phyloP scores from a whole-genome alignment of 2,797 vertebrate species.

The Netta rufina region DNA sequence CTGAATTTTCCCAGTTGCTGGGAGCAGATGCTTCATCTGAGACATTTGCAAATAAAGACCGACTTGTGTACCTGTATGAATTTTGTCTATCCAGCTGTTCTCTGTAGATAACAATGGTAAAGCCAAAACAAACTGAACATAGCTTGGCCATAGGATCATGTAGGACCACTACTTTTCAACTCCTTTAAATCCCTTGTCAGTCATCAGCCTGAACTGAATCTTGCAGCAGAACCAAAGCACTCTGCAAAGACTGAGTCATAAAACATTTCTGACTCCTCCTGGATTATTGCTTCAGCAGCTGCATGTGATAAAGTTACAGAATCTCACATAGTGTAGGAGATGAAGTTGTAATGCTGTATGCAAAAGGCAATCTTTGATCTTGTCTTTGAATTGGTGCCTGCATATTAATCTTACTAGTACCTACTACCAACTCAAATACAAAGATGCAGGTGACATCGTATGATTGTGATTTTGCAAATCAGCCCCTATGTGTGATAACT shows the following conservation, averaged over 20 bases:
- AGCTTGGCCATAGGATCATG: not conserved
- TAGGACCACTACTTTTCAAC: not conserved
- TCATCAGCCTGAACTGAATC: not conserved
- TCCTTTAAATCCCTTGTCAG: not conserved
- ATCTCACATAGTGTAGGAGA: not conserved
- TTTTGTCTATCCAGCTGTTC: not conserved
- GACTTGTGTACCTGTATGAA: not conserved
- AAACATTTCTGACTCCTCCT: not conserved
- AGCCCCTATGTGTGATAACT: not conserved
- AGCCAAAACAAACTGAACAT: not conserved
- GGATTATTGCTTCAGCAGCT: not conserved
- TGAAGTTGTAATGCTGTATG: not conserved
- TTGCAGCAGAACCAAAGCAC: not conserved
- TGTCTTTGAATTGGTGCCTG: not conserved
- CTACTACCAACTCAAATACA: not conserved
- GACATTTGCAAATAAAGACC: not conserved
- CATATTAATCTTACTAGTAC: not conserved
- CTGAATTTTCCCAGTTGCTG: not conserved
- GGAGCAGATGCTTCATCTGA: not conserved
- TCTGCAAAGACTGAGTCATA: not conserved
- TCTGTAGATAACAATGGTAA: not conserved
- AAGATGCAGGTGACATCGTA: not conserved
- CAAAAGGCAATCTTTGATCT: not conserved
- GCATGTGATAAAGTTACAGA: not conserved
- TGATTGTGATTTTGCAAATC: not conserved